Base-by-base conservation (phyloP, 2,888 invertebrate genomes). In the Philonicus albiceps region DNA sequence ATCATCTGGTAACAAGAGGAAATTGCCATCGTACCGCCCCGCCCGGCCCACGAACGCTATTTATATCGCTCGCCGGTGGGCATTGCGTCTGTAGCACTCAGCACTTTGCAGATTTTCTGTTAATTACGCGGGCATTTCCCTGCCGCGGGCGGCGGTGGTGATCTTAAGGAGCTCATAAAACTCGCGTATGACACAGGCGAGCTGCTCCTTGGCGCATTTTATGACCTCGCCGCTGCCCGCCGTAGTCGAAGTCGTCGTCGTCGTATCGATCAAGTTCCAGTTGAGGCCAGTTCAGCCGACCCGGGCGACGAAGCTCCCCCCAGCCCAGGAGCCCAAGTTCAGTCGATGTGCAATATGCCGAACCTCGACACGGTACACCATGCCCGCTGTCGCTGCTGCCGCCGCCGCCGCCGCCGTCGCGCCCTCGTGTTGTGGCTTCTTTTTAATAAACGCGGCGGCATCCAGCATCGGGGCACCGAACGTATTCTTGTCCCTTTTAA, bases 91-190 rank as follows among this genome's bases (percentile, higher is more conserved):
- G 64, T 27, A 64, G 22, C 55, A n/a, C 27, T 11, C 64, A 11
- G 22, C 64, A 64, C 49, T 76, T 78, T 49, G 22, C 49, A 19
- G 49, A 49, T 78, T 78, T 64, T 16, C 78, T 78, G 78, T 78
- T 78, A 78, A 78, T 78, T 78, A 78, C 64, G 64, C 64, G 64
- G 27, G 64, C 64, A 64, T 78, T 78, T 76, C 30, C 78, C 27
- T 16, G 43, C 27, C 43, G 49, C 30, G 49, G 16, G 6, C 16
- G 34, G 30, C 49, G 22, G 27, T 30, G 22, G 78, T 53, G 40
- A 78, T 49, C 78, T 27, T 8, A 49, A 49, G 78, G 49, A 78
- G 49, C 30, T 49, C 78, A 16, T 78, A 78, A 78, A 78, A 78
- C 30, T 30, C 64, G 22, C 49, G 78, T 49, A 78, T 49, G 78